phyloP scores from a whole-genome alignment of 2,797 vertebrate species.

The Babyrousa celebensis region DNA sequence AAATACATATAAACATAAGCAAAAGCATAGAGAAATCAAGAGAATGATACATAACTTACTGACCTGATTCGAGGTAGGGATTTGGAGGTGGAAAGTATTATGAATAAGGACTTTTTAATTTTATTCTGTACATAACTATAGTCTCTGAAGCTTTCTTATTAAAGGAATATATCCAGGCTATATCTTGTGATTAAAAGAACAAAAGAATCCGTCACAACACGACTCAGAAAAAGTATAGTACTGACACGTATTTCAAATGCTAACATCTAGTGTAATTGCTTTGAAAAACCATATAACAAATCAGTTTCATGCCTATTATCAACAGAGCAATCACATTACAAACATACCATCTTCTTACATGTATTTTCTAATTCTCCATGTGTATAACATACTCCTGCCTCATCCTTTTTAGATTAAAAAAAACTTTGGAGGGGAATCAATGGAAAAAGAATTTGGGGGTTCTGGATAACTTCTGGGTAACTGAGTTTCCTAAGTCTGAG shows the following conservation, averaged over 20 bases:
- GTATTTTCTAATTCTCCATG: neutral
- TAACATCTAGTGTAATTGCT: neutral
- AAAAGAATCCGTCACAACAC: neutral
- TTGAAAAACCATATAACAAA: neutral
- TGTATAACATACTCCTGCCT: neutral
- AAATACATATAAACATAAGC: neutral
- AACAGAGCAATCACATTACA: neutral
- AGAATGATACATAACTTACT: neutral
- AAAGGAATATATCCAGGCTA: neutral
- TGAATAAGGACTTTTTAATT: neutral
- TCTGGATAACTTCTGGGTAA: neutral
- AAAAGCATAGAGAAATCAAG: neutral
- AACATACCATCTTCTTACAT: neutral
- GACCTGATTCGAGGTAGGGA: neutral
- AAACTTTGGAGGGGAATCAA: neutral
- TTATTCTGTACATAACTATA: neutral
- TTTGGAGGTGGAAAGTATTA: neutral
- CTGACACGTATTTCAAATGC: neutral
- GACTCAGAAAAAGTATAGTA: neutral
- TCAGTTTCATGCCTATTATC: neutral
- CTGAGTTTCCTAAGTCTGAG: neutral
- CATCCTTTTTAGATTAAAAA: conserved; percentile 11
- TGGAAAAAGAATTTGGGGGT: neutral
- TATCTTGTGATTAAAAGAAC: neutral
- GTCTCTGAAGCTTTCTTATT: conserved; percentile 4